Conservation (phyloP, 2,113 vertebrate species). For the Orycteropus afer region DNA sequence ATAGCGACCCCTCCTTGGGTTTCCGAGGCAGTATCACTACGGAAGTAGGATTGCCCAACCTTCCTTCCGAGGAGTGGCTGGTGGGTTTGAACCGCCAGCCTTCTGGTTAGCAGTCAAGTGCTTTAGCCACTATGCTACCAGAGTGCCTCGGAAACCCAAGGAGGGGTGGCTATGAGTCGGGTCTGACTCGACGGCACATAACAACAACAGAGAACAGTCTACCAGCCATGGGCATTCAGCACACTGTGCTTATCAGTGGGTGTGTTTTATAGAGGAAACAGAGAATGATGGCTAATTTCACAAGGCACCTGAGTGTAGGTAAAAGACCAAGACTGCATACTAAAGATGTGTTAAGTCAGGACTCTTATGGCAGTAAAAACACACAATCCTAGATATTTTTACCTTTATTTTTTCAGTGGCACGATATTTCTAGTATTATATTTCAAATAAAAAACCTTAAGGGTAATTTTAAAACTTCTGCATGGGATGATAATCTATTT, state of each 20-base stretch:
- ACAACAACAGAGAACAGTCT: neutral
- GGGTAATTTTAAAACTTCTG: neutral
- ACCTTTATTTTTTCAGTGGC: neutral
- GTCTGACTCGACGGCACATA: too few relatives aligned
- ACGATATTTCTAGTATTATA: neutral
- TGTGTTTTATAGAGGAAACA: neutral
- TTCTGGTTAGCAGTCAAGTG: too few relatives aligned
- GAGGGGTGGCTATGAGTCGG: too few relatives aligned
- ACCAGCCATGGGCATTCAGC: neutral
- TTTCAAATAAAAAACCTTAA: neutral
- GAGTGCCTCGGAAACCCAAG: too few relatives aligned
- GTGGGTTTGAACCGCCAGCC: too few relatives aligned
- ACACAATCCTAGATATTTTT: neutral
- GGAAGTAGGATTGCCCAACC: too few relatives aligned
- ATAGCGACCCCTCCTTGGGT: too few relatives aligned
- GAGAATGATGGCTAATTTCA: neutral
- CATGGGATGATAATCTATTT: conserved; percentile 30
- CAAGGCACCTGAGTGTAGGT: neutral
- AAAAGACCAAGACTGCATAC: neutral
- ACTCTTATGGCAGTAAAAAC: neutral
- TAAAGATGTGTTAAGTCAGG: neutral
- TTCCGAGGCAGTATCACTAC: too few relatives aligned
- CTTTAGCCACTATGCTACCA: too few relatives aligned
- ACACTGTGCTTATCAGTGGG: neutral
- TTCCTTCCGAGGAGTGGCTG: too few relatives aligned